Conservation (phyloP, 2,888 invertebrate genomes). For the Cryptus viduatorius region DNA sequence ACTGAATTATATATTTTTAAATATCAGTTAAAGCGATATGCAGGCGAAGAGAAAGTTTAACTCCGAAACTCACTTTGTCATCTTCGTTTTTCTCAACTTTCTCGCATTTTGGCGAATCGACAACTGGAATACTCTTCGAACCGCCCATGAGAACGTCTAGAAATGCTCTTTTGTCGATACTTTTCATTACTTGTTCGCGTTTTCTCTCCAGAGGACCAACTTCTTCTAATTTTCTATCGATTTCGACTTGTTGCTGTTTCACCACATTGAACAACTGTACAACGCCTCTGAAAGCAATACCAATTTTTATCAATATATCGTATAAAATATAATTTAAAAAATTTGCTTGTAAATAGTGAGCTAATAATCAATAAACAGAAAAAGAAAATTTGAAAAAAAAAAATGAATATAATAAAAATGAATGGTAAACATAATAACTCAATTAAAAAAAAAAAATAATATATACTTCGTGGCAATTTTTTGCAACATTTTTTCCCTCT, state of each 20-base stretch:
- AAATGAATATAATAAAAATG: too few species aligned
- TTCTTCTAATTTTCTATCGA: slow-evolving; percentile 89
- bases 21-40: not conserved
- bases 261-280: slow-evolving; percentile 97
- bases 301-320: not conserved
- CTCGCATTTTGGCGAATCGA: slow-evolving; percentile 77
- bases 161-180: slow-evolving; percentile 91
- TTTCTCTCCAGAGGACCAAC: slow-evolving; percentile 92
- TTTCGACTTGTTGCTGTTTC: slow-evolving; percentile 92
- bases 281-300: slow-evolving; percentile 89
- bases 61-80: slow-evolving; percentile 76
- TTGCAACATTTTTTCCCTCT: slow-evolving; percentile 91
- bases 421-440: slow-evolving; percentile 13
- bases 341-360: too few species aligned
- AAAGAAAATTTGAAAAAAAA: slow-evolving; percentile 26
- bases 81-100: slow-evolving; percentile 86
- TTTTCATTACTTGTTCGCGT: slow-evolving; percentile 91
- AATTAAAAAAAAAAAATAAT: slow-evolving; percentile 30
- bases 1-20: not conserved
- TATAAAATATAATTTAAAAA: too few species aligned
- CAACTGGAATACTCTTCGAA: slow-evolving; percentile 82
- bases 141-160: slow-evolving; percentile 92
- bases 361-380: slow-evolving; percentile 28
- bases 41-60: not conserved
- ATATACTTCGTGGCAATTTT: slow-evolving; percentile 92